These are phyloP conservation scores for Zaprionus obscuricornis DNA, from an alignment of 2,888 invertebrate genomes.

Conservation along the genomic window DNA sequence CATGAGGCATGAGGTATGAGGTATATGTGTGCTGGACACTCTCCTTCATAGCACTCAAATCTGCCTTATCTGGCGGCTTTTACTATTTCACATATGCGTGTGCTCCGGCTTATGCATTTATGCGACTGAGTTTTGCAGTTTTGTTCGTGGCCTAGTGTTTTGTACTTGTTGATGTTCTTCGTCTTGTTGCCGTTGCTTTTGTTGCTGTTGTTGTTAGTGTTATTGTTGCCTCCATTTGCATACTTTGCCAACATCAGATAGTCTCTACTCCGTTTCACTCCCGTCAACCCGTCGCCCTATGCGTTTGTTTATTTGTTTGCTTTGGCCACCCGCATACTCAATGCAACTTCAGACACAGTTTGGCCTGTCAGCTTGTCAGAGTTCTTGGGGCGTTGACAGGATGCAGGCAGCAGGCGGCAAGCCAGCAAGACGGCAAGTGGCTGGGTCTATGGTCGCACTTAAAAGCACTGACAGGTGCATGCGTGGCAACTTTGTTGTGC, in stretches of 20 bases:
- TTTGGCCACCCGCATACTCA: constrained; percentile 17
- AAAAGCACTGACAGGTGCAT: constrained; percentile 69
- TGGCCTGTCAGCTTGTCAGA: constrained; percentile 76
- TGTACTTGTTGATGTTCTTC: constrained; percentile 56
- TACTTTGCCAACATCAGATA: no score
- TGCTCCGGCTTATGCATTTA: constrained; percentile 62
- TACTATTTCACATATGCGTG: constrained; percentile 46
- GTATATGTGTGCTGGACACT: constrained; percentile 17
- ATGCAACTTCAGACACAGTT: constrained; percentile 24
- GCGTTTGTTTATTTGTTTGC: constrained; percentile 43
- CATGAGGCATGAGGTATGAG: no score
- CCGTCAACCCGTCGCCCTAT: no score
- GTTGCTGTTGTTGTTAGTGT: constrained; percentile 12
- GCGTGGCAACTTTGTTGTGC: constrained; percentile 55
- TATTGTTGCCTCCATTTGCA: constrained; percentile 42
- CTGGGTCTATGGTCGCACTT: no score
- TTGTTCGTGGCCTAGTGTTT: constrained; percentile 37
- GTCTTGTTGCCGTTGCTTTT: constrained; percentile 9
- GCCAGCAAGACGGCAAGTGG: neutral
- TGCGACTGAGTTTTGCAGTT: constrained; percentile 65
- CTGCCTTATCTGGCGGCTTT: neutral
- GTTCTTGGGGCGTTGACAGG: constrained; percentile 56
- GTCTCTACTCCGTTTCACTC: no score
- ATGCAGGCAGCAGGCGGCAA: constrained; percentile 6
- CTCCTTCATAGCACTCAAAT: neutral